Percentiles rank a stretch among this genome's conserved stretches.
Conservation (phyloP, 2,113 vertebrate genomes). For the Geococcyx californianus region DNA sequence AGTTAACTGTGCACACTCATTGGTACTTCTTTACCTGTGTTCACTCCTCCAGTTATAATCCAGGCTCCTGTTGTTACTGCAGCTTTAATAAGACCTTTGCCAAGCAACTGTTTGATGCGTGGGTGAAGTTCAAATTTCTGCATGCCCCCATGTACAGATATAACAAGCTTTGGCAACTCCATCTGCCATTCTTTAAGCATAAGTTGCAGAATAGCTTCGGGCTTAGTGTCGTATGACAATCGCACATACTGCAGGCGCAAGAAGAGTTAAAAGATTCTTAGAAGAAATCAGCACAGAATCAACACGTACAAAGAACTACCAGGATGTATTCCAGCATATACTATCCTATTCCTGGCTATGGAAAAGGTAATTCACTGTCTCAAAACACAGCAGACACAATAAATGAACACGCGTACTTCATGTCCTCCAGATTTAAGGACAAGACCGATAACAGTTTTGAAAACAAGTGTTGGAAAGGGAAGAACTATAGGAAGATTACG, state of each 20-base stretch:
- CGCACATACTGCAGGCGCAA: conserved; percentile 85
- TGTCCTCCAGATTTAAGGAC: background rate
- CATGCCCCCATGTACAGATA: conserved; percentile 97
- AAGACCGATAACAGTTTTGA: background rate
- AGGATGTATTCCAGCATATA: background rate
- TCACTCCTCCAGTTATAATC: conserved; percentile 98
- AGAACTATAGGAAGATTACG: background rate
- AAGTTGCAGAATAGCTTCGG: conserved; percentile 92
- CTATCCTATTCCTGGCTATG: background rate
- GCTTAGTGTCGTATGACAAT: conserved; percentile 90
- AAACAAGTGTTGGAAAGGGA: background rate
- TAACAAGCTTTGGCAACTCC: conserved; percentile 98
- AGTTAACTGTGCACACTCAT: background rate
- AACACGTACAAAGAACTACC: background rate
- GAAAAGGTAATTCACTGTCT: background rate
- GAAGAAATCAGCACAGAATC: background rate
- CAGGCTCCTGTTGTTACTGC: conserved; percentile 98
- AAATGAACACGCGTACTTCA: background rate
- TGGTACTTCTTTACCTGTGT: conserved; percentile 82
- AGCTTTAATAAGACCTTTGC: conserved; percentile 98
- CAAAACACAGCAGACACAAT: background rate
- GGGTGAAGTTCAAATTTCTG: conserved; percentile 99
- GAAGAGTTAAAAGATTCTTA: background rate
- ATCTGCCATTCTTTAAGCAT: conserved; percentile 99
- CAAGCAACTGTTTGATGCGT: conserved; percentile 95